phyloP scores from a whole-genome alignment of 2,888 invertebrate species.

The Nemotelus nigrinus region DNA sequence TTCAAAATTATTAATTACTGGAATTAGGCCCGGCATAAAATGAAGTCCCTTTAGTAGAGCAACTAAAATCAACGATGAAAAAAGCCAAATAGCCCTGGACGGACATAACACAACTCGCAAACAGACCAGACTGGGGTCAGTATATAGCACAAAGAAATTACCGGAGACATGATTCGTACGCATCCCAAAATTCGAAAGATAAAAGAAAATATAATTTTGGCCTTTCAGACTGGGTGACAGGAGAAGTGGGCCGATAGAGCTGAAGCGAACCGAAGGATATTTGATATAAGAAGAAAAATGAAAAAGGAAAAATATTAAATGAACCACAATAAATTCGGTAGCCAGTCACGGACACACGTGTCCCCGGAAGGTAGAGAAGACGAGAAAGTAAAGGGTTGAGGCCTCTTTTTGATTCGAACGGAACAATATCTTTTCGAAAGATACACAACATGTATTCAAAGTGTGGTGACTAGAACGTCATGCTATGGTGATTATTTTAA shows the following conservation, averaged over 20 bases:
- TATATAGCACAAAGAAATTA: background rate
- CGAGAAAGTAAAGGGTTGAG: background rate
- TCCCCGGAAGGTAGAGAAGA: background rate
- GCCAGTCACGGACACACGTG: slow-evolving; percentile 28
- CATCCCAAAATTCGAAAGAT: slow-evolving; percentile 44
- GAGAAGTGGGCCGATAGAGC: background rate
- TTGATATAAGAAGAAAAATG: background rate
- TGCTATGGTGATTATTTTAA: no score
- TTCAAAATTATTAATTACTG: slow-evolving; percentile 51
- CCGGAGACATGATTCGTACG: slow-evolving; percentile 13
- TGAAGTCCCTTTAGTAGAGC: slow-evolving; percentile 37
- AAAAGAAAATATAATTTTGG: slow-evolving; percentile 46
- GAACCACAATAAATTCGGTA: slow-evolving; percentile 50
- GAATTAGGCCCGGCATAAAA: slow-evolving; percentile 50
- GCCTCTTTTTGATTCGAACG: no score
- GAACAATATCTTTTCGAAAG: no score
- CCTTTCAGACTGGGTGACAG: background rate
- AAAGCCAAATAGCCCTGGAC: no score
- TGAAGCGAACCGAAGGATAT: background rate
- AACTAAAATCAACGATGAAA: background rate
- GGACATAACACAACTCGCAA: no score
- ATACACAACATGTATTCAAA: no score
- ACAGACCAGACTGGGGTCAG: no score
- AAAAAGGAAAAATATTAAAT: slow-evolving; percentile 48
- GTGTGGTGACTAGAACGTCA: no score